Conservation (phyloP, 2,888 invertebrate species). For the Tricholauxania praeusta region DNA sequence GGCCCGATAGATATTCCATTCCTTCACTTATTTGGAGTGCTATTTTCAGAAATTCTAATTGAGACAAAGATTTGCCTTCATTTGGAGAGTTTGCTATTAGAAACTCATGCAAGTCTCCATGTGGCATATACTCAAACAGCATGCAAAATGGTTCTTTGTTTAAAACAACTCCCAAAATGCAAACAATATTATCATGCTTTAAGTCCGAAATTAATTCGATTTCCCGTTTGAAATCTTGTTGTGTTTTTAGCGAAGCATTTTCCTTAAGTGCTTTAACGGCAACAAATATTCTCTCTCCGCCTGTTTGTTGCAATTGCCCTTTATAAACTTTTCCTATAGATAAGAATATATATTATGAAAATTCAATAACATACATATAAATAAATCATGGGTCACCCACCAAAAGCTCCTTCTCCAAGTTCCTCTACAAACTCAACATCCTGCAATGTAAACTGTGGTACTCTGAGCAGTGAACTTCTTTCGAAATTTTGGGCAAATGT, state of each 20-base stretch:
- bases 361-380: background rate
- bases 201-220: slow-evolving; percentile 95
- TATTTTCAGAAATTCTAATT: slow-evolving; percentile 89
- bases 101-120: slow-evolving; percentile 97
- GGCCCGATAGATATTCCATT: slow-evolving; percentile 88
- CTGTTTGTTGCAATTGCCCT: slow-evolving; percentile 83
- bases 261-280: slow-evolving; percentile 96
- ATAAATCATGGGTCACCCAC: slow-evolving; percentile 72
- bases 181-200: slow-evolving; percentile 95
- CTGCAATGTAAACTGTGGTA: slow-evolving; percentile 87
- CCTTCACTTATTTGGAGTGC: slow-evolving; percentile 87
- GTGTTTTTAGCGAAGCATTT: slow-evolving; percentile 90
- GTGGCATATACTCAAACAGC: slow-evolving; percentile 98
- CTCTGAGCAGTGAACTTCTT: slow-evolving; percentile 69
- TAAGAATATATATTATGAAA: slow-evolving; percentile 3
- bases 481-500: slow-evolving; percentile 68
- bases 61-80: slow-evolving; percentile 81
- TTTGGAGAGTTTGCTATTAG: slow-evolving; percentile 91
- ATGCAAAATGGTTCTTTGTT: slow-evolving; percentile 93
- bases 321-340: slow-evolving; percentile 85
- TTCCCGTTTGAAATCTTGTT: slow-evolving; percentile 92
- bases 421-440: slow-evolving; percentile 91
- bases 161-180: slow-evolving; percentile 91
- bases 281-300: slow-evolving; percentile 80
- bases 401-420: slow-evolving; percentile 96